These are phyloP conservation scores for Agriopis aurantiaria DNA, from an alignment of 2,888 invertebrate genomes.

Conservation along the genomic window DNA sequence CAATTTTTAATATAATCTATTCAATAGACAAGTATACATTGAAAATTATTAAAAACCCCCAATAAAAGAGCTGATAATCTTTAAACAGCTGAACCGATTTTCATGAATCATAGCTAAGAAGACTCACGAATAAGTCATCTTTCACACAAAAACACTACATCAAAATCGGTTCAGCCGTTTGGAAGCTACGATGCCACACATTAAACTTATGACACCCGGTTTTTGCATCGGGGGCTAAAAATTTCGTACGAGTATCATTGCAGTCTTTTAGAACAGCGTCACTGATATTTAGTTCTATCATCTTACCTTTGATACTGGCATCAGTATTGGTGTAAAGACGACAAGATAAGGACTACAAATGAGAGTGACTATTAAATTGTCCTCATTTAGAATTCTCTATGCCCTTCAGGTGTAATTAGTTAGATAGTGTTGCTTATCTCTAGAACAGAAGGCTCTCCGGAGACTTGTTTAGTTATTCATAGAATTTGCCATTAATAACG, in stretches of 20 bases:
- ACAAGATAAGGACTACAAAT: not conserved
- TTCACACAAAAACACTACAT: too few species aligned
- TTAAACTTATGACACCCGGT: too few species aligned
- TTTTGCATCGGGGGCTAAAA: too few species aligned
- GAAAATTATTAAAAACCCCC: too few species aligned
- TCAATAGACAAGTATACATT: too few species aligned
- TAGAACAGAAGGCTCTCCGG: not conserved
- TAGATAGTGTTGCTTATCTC: slow-evolving; percentile 2
- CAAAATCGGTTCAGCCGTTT: too few species aligned
- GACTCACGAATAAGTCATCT: too few species aligned
- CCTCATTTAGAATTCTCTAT: slow-evolving; percentile 9
- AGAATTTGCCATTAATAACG: slow-evolving; percentile 9
- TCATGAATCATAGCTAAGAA: too few species aligned
- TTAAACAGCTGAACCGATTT: too few species aligned
- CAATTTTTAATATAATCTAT: too few species aligned
- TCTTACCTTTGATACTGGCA: not conserved
- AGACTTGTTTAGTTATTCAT: slow-evolving; percentile 2
- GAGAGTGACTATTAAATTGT: not conserved
- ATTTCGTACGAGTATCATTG: not conserved
- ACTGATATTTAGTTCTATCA: not conserved
- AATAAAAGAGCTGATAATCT: too few species aligned
- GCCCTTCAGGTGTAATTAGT: slow-evolving; percentile 2
- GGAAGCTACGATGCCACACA: too few species aligned
- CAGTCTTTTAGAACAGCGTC: not conserved
- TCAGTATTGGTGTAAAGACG: not conserved